These are phyloP conservation scores for Paraplagusia blochii DNA, from an alignment of 2,113 vertebrate genomes.

Conservation along the genomic window DNA sequence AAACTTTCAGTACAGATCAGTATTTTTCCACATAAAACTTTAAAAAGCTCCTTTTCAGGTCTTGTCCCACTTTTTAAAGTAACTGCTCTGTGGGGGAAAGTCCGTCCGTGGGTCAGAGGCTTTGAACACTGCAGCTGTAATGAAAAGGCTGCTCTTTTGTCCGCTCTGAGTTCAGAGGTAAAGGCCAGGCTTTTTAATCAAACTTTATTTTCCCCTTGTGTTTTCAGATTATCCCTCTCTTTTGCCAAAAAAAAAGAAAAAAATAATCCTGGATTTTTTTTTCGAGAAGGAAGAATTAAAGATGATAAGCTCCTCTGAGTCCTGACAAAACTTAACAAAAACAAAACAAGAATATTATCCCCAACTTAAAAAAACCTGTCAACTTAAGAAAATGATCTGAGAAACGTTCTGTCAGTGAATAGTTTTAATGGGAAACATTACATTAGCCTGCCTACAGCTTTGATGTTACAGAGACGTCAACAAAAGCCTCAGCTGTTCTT, in stretches of 20 bases:
- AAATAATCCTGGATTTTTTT: conserved; percentile 95
- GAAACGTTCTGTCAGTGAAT: no score
- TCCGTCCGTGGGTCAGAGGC: no score
- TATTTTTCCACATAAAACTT: no score
- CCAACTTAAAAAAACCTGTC: background rate
- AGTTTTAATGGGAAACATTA: no score
- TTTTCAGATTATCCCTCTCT: conserved; percentile 80
- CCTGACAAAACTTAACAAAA: conserved; percentile 80
- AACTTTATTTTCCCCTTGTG: background rate
- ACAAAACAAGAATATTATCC: conserved; percentile 78
- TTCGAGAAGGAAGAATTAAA: conserved; percentile 92
- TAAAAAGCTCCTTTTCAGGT: no score
- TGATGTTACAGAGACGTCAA: no score
- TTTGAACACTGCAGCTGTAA: background rate
- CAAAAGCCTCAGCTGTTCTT: no score
- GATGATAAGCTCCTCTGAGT: conserved; percentile 78
- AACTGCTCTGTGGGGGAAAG: no score
- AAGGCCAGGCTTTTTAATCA: conserved; percentile 16
- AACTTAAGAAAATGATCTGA: no score
- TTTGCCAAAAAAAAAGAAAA: conserved; percentile 81
- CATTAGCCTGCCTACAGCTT: no score
- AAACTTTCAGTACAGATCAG: no score
- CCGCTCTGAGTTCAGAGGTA: background rate
- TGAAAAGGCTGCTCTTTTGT: background rate
- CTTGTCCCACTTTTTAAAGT: no score